Evolutionary conservation across 1,140 invertebrate species (phyloP).

Genomic region (Atta texana): DNA sequence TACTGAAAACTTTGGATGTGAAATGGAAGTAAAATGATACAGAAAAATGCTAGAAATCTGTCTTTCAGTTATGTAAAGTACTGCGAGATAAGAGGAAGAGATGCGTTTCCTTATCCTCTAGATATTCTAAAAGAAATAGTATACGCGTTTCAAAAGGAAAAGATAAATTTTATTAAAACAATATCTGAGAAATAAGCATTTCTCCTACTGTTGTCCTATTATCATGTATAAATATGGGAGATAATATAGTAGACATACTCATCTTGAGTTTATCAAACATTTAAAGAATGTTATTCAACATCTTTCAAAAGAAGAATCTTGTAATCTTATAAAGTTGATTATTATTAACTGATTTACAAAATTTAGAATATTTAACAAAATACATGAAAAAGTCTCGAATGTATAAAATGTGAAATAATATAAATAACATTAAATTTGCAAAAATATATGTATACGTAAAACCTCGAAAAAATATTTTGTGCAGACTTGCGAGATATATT

Average conservation of each 20-base stretch:
- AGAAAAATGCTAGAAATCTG: neutral
- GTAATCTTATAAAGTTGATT: neutral
- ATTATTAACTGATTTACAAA: neutral
- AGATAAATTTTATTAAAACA: conserved; percentile 19
- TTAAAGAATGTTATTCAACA: neutral
- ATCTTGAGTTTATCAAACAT: neutral
- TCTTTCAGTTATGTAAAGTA: conserved; percentile 34
- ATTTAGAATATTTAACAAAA: conserved; percentile 1
- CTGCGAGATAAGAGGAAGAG: neutral
- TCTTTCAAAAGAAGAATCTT: neutral
- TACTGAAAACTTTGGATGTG: neutral
- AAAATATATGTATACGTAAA: neutral
- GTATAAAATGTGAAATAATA: neutral
- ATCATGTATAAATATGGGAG: neutral
- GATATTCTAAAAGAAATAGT: neutral
- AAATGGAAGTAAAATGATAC: neutral
- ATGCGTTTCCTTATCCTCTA: conserved; percentile 20
- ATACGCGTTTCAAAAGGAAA: neutral
- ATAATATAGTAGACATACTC: neutral
- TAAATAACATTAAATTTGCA: neutral
- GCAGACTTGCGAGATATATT: neutral
- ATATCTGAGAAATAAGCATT: conserved; percentile 2
- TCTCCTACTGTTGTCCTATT: neutral
- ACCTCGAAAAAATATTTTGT: neutral
- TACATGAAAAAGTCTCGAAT: neutral